Evolutionary conservation across 2,888 invertebrate genomes (phyloP).

Genomic region (Pteria penguin): DNA sequence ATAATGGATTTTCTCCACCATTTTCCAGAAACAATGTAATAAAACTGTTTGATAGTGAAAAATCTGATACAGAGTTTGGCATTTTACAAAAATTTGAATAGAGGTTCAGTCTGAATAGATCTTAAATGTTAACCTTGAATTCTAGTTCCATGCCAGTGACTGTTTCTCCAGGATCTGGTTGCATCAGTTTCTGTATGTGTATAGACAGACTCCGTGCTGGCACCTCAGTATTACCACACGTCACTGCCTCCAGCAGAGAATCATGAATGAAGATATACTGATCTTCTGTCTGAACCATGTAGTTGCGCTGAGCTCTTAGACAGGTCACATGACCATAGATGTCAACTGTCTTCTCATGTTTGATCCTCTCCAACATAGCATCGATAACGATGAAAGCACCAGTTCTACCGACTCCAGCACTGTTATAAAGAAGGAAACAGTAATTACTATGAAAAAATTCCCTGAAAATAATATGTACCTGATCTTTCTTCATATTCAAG

Average conservation of each 20-base stretch:
- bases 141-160: slow-evolving; percentile 79
- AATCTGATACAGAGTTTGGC: no score
- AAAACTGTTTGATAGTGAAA: no score
- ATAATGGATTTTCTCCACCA: no score
- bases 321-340: slow-evolving; percentile 99
- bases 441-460: no score
- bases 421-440: slow-evolving; percentile 76
- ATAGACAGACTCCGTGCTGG: slow-evolving; percentile 95
- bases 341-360: slow-evolving; percentile 98
- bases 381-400: slow-evolving; percentile 99
- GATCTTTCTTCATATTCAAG: no score
- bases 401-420: slow-evolving; percentile 93
- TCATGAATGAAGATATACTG: slow-evolving; percentile 99
- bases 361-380: slow-evolving; percentile 97
- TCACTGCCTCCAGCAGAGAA: slow-evolving; percentile 96
- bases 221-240: slow-evolving; percentile 97
- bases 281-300: slow-evolving; percentile 98
- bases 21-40: no score
- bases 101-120: no score
- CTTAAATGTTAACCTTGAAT: slow-evolving; percentile 74
- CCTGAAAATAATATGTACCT: no score
- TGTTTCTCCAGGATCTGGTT: slow-evolving; percentile 82
- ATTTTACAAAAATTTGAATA: no score
- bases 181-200: slow-evolving; percentile 96
- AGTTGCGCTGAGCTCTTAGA: slow-evolving; percentile 97